Percentiles rank a stretch among this genome's conserved stretches.
These are phyloP conservation scores for Linurgus olivaceus DNA, from an alignment of 2,797 vertebrate species.

Conservation along the genomic window DNA sequence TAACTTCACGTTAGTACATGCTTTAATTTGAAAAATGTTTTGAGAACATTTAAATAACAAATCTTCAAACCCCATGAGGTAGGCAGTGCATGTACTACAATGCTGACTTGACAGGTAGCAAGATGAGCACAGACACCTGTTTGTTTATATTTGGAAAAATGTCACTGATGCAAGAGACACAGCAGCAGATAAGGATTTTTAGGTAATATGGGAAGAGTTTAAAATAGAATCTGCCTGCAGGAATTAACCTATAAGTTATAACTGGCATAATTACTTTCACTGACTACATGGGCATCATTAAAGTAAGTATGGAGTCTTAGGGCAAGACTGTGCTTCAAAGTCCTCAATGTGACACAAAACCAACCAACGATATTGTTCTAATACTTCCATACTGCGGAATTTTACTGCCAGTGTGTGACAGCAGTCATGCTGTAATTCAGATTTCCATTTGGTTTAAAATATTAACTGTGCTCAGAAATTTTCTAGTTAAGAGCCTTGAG, in stretches of 20 bases:
- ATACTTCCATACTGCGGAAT: neutral
- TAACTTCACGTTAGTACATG: neutral
- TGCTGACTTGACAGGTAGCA: neutral
- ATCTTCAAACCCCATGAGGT: neutral
- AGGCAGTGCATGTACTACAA: accelerated
- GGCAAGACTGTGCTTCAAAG: neutral
- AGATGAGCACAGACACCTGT: neutral
- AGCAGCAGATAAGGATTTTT: neutral
- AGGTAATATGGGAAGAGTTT: neutral
- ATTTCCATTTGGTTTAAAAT: neutral
- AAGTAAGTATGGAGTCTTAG: neutral
- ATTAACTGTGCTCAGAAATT: neutral
- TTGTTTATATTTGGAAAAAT: neutral
- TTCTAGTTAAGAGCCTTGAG: neutral
- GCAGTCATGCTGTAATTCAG: neutral
- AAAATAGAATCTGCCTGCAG: neutral
- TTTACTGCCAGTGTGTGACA: neutral
- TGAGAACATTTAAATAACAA: neutral
- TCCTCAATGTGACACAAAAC: neutral
- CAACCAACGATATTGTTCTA: neutral
- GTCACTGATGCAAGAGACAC: neutral
- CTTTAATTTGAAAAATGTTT: neutral
- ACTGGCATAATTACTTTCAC: neutral
- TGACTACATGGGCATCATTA: neutral
- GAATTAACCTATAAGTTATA: neutral